Percentiles rank a stretch among this genome's conserved stretches.
Conservation (phyloP, 2,888 invertebrate genomes). For the Poecilobothrus nobilitatus region DNA sequence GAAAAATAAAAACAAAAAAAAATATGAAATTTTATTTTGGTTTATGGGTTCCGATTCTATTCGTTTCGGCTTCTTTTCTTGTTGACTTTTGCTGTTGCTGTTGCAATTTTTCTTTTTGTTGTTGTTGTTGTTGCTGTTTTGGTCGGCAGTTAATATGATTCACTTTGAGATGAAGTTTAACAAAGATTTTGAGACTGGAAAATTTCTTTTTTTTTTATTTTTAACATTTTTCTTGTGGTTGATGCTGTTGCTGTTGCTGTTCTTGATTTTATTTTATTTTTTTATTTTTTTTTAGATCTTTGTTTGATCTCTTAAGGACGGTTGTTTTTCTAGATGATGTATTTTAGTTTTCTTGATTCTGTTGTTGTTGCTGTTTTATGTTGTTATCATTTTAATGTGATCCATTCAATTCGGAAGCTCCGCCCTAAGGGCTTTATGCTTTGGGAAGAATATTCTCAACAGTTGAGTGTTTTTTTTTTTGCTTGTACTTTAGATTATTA, state of each 20-base stretch:
- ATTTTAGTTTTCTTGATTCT: too few species aligned
- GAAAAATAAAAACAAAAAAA: neutral
- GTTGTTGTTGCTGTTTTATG: neutral
- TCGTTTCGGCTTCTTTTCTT: constrained; percentile 1
- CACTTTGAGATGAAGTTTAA: neutral
- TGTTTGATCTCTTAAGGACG: neutral
- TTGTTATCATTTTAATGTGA: constrained; percentile 29
- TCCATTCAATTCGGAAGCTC: constrained; percentile 43
- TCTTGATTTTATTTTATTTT: too few species aligned
- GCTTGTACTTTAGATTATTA: neutral
- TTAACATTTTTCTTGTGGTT: too few species aligned
- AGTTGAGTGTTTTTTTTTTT: neutral
- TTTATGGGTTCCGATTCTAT: neutral
- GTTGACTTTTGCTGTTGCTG: neutral
- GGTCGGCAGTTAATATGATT: neutral
- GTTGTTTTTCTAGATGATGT: too few species aligned
- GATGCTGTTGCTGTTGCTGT: too few species aligned
- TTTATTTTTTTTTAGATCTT: too few species aligned
- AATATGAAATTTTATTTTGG: neutral
- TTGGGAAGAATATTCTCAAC: constrained; percentile 10
- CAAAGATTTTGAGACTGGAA: too few species aligned
- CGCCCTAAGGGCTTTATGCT: constrained; percentile 39
- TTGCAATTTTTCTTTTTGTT: neutral
- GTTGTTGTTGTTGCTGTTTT: neutral
- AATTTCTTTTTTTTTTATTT: too few species aligned